These are phyloP conservation scores for Palythoa grandiflora DNA, from an alignment of 92 coral and sea anemone genomes.

Conservation along the genomic window DNA sequence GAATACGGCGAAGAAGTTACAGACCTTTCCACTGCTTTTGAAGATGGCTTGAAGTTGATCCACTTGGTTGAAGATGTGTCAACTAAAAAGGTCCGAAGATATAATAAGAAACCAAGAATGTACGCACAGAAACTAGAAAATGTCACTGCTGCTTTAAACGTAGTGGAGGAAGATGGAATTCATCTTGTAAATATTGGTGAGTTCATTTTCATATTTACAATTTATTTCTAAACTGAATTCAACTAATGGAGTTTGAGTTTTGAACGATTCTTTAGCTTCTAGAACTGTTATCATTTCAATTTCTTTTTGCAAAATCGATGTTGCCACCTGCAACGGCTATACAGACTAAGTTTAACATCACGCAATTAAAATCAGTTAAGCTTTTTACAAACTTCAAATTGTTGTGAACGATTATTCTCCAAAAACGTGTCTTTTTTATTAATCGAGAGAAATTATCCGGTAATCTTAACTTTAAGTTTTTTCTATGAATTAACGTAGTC, in stretches of 20 bases:
- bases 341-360: no score
- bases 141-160: slow-evolving; percentile 83
- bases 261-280: no score
- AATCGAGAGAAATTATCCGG: no score
- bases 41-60: slow-evolving; percentile 83
- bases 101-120: slow-evolving; percentile 78
- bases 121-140: slow-evolving; percentile 94
- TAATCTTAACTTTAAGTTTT: no score
- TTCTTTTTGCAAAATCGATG: no score
- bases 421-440: no score
- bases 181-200: slow-evolving; percentile 95
- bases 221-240: not conserved
- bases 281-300: no score
- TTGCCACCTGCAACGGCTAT: no score
- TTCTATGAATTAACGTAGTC: not conserved
- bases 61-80: slow-evolving; percentile 94
- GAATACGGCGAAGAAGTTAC: slow-evolving; percentile 78
- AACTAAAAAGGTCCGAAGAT: slow-evolving; percentile 76
- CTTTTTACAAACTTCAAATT: no score
- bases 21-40: slow-evolving; percentile 83
- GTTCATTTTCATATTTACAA: slow-evolving; percentile 8
- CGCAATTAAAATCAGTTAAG: no score
- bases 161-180: slow-evolving; percentile 86
- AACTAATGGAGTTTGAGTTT: no score
- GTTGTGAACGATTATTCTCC: no score